Evolutionary conservation across 2,888 invertebrate genomes (phyloP).

Genomic region (Eupithecia insigniata): DNA sequence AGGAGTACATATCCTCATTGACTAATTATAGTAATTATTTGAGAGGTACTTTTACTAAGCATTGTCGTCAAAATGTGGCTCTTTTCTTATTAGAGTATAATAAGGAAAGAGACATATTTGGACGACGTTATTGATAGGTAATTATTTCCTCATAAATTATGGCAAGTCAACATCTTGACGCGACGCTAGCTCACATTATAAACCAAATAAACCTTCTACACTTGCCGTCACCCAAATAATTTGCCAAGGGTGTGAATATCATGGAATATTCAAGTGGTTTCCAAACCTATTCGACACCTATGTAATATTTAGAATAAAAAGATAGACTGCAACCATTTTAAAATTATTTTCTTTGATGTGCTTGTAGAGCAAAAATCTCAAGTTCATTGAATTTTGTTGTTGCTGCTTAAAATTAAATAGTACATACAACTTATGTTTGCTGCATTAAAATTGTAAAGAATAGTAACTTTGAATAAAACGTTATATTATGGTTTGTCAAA

Average conservation of each 20-base stretch:
- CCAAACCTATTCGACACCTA: background rate
- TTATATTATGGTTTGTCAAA: background rate
- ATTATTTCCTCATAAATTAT: slow-evolving; percentile 42
- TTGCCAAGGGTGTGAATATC: background rate
- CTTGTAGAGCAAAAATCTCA: background rate
- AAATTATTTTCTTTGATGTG: too few species aligned
- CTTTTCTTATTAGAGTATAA: too few species aligned
- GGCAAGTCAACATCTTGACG: slow-evolving; percentile 31
- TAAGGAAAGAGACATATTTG: slow-evolving; percentile 8
- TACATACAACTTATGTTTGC: background rate
- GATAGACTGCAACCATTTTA: background rate
- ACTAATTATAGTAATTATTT: background rate
- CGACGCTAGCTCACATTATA: slow-evolving; percentile 32
- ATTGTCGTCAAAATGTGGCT: too few species aligned
- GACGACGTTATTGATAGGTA: slow-evolving; percentile 37
- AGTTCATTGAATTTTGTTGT: background rate
- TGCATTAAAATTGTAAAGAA: background rate
- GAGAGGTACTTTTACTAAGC: background rate
- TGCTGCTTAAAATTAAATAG: background rate
- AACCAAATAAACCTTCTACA: slow-evolving; percentile 14
- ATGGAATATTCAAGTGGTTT: background rate
- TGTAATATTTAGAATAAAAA: background rate
- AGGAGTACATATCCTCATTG: too few species aligned
- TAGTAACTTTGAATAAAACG: background rate
- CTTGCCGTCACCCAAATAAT: background rate